Conservation (phyloP, 1,140 invertebrate species). For the Arctopsyche grandis region DNA sequence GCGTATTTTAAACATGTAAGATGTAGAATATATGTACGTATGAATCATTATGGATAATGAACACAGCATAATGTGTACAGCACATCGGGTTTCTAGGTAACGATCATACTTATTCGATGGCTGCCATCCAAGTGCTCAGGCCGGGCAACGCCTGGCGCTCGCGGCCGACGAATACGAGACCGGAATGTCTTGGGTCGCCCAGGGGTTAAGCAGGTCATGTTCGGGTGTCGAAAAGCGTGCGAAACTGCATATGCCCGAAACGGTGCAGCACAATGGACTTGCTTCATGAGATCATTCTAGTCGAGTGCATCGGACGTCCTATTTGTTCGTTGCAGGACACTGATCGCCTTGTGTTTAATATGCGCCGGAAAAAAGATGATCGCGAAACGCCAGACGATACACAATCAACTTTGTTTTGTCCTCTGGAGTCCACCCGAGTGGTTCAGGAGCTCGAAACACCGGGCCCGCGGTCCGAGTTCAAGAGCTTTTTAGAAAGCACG, state of each 20-base stretch:
- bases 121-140: too few species aligned
- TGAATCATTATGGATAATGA: too few species aligned
- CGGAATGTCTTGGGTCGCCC: neutral
- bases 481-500: too few species aligned
- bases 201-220: neutral
- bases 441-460: neutral
- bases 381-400: slow-evolving; percentile 21
- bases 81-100: too few species aligned
- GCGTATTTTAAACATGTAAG: too few species aligned
- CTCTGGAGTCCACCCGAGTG: neutral
- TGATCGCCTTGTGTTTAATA: slow-evolving; percentile 31
- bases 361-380: slow-evolving; percentile 18
- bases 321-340: slow-evolving; percentile 43
- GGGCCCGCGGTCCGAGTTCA: too few species aligned
- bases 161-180: too few species aligned
- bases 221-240: neutral
- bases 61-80: too few species aligned
- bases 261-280: neutral
- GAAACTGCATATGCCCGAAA: neutral
- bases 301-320: slow-evolving; percentile 44
- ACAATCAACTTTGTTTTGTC: slow-evolving; percentile 24
- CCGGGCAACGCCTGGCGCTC: too few species aligned
- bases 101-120: too few species aligned
- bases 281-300: slow-evolving; percentile 41
- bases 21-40: too few species aligned